These are phyloP conservation scores for Coenonympha arcania DNA, from an alignment of 2,888 invertebrate species.

Conservation along the genomic window DNA sequence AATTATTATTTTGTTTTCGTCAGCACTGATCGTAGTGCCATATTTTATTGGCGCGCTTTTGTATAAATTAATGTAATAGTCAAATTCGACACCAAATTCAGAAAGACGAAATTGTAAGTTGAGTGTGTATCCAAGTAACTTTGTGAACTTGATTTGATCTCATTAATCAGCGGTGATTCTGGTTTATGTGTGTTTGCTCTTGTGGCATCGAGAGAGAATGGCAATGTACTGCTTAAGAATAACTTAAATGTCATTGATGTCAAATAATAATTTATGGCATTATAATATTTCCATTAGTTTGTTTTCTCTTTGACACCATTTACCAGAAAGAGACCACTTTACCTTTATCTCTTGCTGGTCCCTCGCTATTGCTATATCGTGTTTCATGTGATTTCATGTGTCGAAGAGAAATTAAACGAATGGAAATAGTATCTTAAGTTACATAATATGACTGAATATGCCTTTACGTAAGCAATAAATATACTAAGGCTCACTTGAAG, in stretches of 20 bases:
- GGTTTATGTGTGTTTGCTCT: conserved; percentile 13
- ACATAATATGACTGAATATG: neutral
- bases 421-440: too few species aligned
- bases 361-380: too few species aligned
- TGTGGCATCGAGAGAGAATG: conserved; percentile 1
- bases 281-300: too few species aligned
- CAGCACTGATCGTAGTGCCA: conserved; percentile 72
- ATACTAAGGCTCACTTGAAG: too few species aligned
- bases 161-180: conserved; percentile 52
- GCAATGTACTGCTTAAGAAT: neutral
- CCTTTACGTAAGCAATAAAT: neutral
- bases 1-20: conserved; percentile 44
- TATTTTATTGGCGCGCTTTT: conserved; percentile 68
- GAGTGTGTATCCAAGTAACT: conserved; percentile 50
- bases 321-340: too few species aligned
- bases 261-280: too few species aligned
- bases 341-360: too few species aligned
- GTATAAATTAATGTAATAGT: conserved; percentile 59
- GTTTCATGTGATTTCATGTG: too few species aligned
- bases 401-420: too few species aligned
- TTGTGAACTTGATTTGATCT: conserved; percentile 68
- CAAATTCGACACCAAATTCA: conserved; percentile 71
- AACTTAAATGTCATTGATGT: too few species aligned
- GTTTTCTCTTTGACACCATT: too few species aligned
- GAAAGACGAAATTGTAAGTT: conserved; percentile 49